A percentile compares a stretch with the other conserved stretches of the same genome.
Evolutionary conservation across 2,113 vertebrate genomes (phyloP).

Genomic region (Vanacampus margaritifer): DNA sequence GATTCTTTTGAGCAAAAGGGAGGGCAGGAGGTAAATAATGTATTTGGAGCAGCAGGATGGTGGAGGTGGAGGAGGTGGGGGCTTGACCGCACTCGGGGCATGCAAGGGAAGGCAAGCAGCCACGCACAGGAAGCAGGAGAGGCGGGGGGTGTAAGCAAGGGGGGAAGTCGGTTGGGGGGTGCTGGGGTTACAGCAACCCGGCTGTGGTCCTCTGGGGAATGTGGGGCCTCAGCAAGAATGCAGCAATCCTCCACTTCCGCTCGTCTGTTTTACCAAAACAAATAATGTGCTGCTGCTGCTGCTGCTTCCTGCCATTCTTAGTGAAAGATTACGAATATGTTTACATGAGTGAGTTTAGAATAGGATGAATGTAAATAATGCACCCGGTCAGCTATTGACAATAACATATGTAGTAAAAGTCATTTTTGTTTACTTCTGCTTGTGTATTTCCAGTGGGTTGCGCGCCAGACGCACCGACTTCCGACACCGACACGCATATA

Average conservation of each 20-base stretch:
- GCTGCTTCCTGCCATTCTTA: slow-evolving; percentile 18
- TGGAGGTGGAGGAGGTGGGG: slow-evolving; percentile 36
- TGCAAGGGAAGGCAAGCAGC: slow-evolving; percentile 34
- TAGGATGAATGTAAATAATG: not conserved
- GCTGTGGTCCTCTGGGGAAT: slow-evolving; percentile 46
- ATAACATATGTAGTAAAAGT: not conserved
- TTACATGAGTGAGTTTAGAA: not conserved
- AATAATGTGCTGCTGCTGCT: slow-evolving; percentile 25
- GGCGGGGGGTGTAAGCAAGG: not conserved
- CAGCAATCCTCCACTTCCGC: slow-evolving; percentile 48
- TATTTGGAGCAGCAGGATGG: slow-evolving; percentile 50
- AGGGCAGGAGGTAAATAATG: slow-evolving; percentile 67
- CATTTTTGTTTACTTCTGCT: too few species aligned
- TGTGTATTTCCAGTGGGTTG: too few species aligned
- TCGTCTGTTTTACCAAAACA: slow-evolving; percentile 29
- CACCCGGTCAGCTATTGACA: not conserved
- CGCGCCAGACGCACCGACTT: too few species aligned
- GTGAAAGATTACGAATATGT: slow-evolving; percentile 4
- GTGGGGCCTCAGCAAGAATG: slow-evolving; percentile 57
- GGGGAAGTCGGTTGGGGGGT: not conserved
- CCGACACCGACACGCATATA: too few species aligned
- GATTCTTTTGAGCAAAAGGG: slow-evolving; percentile 60
- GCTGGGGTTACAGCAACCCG: slow-evolving; percentile 27
- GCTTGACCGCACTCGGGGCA: slow-evolving; percentile 37
- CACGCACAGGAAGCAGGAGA: slow-evolving; percentile 52